Conservation (phyloP, 2,888 invertebrate genomes). For the Hirtodrosophila duncani region DNA sequence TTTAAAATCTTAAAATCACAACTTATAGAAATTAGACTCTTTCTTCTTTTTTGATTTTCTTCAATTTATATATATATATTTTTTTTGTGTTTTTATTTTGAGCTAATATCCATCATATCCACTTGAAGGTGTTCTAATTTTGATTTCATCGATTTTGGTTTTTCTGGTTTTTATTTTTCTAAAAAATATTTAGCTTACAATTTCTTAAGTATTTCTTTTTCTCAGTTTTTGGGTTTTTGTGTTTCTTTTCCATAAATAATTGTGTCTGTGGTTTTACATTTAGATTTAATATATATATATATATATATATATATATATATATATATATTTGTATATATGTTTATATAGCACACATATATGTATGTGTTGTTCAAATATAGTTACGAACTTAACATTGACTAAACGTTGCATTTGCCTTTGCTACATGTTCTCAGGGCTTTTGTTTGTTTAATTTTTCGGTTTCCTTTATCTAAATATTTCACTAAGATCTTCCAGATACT, state of each 20-base stretch:
- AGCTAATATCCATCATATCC: slow-evolving; percentile 13
- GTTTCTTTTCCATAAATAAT: slow-evolving; percentile 52
- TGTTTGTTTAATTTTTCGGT: slow-evolving; percentile 1
- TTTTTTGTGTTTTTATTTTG: not conserved
- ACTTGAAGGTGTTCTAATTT: slow-evolving; percentile 49
- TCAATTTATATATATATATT: too few relatives aligned
- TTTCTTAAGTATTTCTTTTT: slow-evolving; percentile 14
- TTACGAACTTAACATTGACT: slow-evolving; percentile 69
- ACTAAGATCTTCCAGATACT: slow-evolving; percentile 51
- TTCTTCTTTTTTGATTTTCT: slow-evolving; percentile 32
- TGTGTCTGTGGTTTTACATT: slow-evolving; percentile 48
- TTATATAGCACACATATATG: too few relatives aligned
- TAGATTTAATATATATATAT: slow-evolving; percentile 37
- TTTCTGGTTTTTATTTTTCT: slow-evolving; percentile 9
- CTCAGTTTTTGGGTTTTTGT: slow-evolving; percentile 19
- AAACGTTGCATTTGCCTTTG: slow-evolving; percentile 62
- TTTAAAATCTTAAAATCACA: slow-evolving; percentile 56
- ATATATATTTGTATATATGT: not conserved
- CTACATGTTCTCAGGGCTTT: slow-evolving; percentile 50
- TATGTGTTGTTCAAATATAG: slow-evolving; percentile 42
- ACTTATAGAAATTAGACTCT: slow-evolving; percentile 65
- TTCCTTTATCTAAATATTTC: slow-evolving; percentile 54
- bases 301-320: slow-evolving; percentile 1
- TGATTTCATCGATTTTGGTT: slow-evolving; percentile 13
- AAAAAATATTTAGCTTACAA: too few relatives aligned